phyloP scores from a whole-genome alignment of 2,113 vertebrate genomes.

The Maccullochella peelii region DNA sequence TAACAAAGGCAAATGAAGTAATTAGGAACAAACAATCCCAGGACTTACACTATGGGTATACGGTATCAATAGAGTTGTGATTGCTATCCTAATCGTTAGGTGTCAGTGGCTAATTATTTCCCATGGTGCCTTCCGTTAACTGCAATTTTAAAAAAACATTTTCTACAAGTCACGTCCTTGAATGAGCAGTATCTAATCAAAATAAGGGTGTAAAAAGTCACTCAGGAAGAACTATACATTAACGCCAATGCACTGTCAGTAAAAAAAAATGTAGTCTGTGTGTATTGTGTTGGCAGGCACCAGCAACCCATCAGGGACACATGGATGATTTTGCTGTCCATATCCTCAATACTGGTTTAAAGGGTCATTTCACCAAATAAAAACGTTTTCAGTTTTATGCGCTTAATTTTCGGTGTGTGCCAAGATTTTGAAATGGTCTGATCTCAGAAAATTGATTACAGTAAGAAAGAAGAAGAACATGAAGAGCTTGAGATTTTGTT shows the following conservation, averaged over 20 bases:
- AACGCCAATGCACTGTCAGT: no score
- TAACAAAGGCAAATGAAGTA: no score
- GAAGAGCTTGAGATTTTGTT: background rate
- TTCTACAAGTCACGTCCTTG: no score
- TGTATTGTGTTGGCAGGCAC: background rate
- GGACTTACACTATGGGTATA: background rate
- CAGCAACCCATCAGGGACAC: background rate
- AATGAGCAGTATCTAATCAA: no score
- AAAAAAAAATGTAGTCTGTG: no score
- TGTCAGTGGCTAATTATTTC: background rate
- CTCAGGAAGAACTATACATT: no score
- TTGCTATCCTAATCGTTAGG: background rate
- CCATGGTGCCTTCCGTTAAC: no score
- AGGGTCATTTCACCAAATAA: background rate
- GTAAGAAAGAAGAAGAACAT: background rate
- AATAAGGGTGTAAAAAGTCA: no score
- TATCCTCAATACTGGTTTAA: background rate
- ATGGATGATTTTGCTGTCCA: background rate
- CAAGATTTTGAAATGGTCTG: background rate
- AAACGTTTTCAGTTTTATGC: background rate
- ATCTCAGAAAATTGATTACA: background rate
- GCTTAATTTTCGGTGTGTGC: no score
- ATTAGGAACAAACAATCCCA: slow-evolving; percentile 15
- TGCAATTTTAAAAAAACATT: no score
- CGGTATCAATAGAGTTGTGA: no score